Evolutionary conservation across 2,113 vertebrate species (phyloP), one percentile per base, ranked within the genome.

Genomic region (Otis tarda): DNA sequence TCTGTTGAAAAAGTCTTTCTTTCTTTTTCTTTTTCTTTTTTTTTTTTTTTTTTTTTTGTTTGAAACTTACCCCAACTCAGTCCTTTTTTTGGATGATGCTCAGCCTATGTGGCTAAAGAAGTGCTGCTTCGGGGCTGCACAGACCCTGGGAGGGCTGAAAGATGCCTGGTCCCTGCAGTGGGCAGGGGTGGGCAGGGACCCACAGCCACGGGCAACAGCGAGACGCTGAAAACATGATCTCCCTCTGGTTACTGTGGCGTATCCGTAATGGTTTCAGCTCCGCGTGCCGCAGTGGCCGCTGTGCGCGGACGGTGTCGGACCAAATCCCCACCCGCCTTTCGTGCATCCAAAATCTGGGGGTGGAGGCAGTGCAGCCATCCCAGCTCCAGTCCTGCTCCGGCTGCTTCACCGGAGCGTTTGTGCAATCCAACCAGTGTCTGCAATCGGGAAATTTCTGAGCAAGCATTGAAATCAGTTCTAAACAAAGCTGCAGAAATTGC

Each of bases 141-240:
- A 11, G 45, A 5, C 7, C 33, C 9, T 6, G 73, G 20, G 4
- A 13, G 55, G 45, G 27, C 70, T 50, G 60, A 30, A 25, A 41
- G 16, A 10, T 1, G 1, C 56, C 35, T 19, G 67, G 55, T 75
- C 64, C 41, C 57, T 41, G 57, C 0, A 2, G 12, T 28, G 53
- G 41, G 27, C 24, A 28, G 47, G 55, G 41, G 10, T 15, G 85
- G 14, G 7, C 30, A 8, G 35, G 33, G 39, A 18, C 55, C 25
- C 2, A 4, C 18, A 2, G 25, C 39, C 39, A 3, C 0, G 8
- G 14, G 31, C 12, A 52, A 35, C 45, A 60, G 56, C 1, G 0
- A n/a, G 81, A 71, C 5, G 0, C 7, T 37, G 4, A 1, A 35
- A 15, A n/a, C 1, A 0, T 4, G 30, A 8, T 11, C 4, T 17